A percentile compares a stretch with the other conserved stretches of the same genome.
Conservation (phyloP, 2,888 invertebrate species). For the Villa cingulata region DNA sequence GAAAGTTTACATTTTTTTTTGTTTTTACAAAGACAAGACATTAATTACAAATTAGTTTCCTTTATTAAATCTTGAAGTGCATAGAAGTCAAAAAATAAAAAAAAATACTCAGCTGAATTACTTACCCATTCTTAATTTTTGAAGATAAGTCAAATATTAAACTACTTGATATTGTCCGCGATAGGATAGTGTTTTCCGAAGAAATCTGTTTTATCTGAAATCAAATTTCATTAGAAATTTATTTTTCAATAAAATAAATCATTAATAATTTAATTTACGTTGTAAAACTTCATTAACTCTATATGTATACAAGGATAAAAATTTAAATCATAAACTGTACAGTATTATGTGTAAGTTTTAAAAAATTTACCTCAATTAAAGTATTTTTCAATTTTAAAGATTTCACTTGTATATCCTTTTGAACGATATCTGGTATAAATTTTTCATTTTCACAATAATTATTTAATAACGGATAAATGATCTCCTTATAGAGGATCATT, state of each 20-base stretch:
- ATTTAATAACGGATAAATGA: slow-evolving; percentile 57
- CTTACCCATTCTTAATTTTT: slow-evolving; percentile 36
- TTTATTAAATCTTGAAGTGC: too few relatives aligned
- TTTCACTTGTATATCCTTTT: slow-evolving; percentile 43
- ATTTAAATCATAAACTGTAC: too few relatives aligned
- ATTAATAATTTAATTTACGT: too few relatives aligned
- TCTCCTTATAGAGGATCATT: slow-evolving; percentile 54
- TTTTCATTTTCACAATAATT: slow-evolving; percentile 53
- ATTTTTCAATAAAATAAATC: too few relatives aligned
- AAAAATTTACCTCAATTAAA: slow-evolving; percentile 29
- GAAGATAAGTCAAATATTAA: slow-evolving; percentile 49
- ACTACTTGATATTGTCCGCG: slow-evolving; percentile 68
- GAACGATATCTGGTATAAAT: slow-evolving; percentile 59
- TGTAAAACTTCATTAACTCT: background rate
- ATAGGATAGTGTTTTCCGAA: slow-evolving; percentile 73
- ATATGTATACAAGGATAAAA: background rate
- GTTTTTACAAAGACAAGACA: too few relatives aligned
- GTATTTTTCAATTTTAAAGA: slow-evolving; percentile 17
- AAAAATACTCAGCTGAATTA: too few relatives aligned
- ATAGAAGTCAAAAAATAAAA: too few relatives aligned
- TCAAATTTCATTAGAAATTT: background rate
- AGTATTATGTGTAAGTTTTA: too few relatives aligned
- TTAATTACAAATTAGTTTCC: too few relatives aligned
- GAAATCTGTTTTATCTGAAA: slow-evolving; percentile 55
- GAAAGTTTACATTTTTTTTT: too few relatives aligned